A percentile compares a stretch with the other conserved stretches of the same genome.
These are phyloP conservation scores for Diachasma alloeum DNA, from an alignment of 1,140 invertebrate genomes.

Conservation along the genomic window DNA sequence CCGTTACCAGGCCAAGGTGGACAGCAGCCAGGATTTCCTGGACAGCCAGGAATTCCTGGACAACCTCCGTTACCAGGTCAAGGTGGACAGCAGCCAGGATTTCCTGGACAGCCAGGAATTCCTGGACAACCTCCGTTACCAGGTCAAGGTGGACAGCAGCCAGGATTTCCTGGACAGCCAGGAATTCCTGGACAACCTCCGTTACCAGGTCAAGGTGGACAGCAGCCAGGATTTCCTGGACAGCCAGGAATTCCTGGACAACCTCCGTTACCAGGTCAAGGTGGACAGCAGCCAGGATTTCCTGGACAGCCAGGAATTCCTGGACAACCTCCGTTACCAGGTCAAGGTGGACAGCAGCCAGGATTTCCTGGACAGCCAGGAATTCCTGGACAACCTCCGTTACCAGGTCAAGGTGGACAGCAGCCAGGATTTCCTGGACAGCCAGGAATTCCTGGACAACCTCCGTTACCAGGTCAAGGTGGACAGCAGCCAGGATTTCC, in stretches of 20 bases:
- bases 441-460: slow-evolving; percentile 28
- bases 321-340: slow-evolving; percentile 12
- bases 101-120: slow-evolving; percentile 6
- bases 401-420: slow-evolving; percentile 26
- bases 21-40: not conserved
- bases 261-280: slow-evolving; percentile 13
- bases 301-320: slow-evolving; percentile 10
- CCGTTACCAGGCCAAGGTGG: slow-evolving; percentile 36
- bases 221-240: not conserved
- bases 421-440: too few species aligned
- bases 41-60: slow-evolving; percentile 22
- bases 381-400: too few species aligned
- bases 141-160: slow-evolving; percentile 30
- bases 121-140: slow-evolving; percentile 33
- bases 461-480: too few species aligned
- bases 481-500: slow-evolving; percentile 10
- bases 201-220: slow-evolving; percentile 19
- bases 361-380: slow-evolving; percentile 28
- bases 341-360: not conserved
- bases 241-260: not conserved
- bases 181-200: not conserved
- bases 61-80: slow-evolving; percentile 8
- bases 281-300: not conserved
- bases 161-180: slow-evolving; percentile 25
- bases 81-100: not conserved